Base-by-base conservation (phyloP, 2,797 vertebrate species). In the Tachyglossus aculeatus region DNA sequence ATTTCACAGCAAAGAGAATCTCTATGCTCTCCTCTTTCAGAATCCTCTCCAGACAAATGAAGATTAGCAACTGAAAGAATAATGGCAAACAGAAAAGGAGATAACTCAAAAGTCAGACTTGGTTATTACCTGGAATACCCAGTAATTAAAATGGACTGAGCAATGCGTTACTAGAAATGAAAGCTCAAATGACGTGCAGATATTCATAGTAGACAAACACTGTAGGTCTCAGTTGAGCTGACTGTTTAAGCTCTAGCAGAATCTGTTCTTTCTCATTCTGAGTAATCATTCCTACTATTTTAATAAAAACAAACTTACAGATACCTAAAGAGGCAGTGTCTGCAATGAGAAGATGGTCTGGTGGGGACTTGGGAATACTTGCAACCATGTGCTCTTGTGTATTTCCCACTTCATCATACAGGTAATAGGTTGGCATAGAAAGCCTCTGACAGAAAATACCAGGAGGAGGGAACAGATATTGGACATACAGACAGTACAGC, bases 51-150 rank as follows among this genome's bases (percentile, higher is more conserved):
- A 65, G 2, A 55, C 61, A 74, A 80, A 62, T 34, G 8, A 72
- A 66, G 72, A 79, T 72, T 67, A 72, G n/a, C 41, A 73, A 61
- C 39, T 36, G 27, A 77, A 78, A 65, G 76, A 66, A 43, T 36
- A 68, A 71, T 78, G 71, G 71, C 80, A 80, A 70, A 59, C 9
- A 62, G 56, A 81, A 58, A 7, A 27, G 10, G 61, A 76, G 29
- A 51, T 59, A 84, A 67, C 53, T 44, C 1, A 74, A 85, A 74
- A 81, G 7, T 9, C 19, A 39, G 36, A 27, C 67, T 69, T 67
- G 41, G n/a, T n/a, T n/a, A n/a, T n/a, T n/a, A n/a, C n/a, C n/a
- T n/a, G n/a, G n/a, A n/a, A n/a, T n/a, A n/a, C n/a, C n/a, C n/a
- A n/a, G n/a, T n/a, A n/a, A n/a, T n/a, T n/a, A n/a, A n/a, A n/a